Base-by-base conservation (phyloP, 2,113 vertebrate species). In the Nettapus auritus region DNA sequence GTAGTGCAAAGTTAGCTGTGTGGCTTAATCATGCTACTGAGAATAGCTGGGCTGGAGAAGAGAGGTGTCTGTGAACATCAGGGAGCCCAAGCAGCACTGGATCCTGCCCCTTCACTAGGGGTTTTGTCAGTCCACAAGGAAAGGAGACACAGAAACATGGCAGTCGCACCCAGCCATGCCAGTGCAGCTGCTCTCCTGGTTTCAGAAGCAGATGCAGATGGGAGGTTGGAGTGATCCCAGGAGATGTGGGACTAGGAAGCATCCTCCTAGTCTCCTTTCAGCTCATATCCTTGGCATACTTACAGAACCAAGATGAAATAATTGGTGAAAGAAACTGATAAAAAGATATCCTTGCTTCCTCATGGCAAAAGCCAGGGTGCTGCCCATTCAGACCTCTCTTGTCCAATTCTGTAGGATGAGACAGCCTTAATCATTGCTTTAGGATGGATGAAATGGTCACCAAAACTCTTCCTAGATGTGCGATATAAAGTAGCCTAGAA, bases 61-160 rank as follows among this genome's bases (percentile, higher is more conserved):
- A 66, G 64, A 82, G 57, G 29, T 68, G 55, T 40, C 50, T 52
- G 50, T 52, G 50, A 25, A 52, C 0, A 0, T 9, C 1, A 3
- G 79, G 33, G 11, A 69, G 23, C 48, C 38, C 0, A 1, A 48
- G 68, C 26, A 53, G 31, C 0, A 0, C 11, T 0, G 1, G 59
- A 42, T 7, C 26, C 69, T 84, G 64, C 19, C 28, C 53, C 31
- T 77, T 73, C 44, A 1, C 19, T 1, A 0, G 40, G 68, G 86
- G n/a, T 16, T 68, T 21, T 77, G 36, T 11, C 34, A 29, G 25
- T 28, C 40, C 44, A 20, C 22, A 59, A 8, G 62, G 15, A 67
- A 57, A 71, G 3, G 40, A 21, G 14, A 5, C 64, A 14, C 1
- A 2, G 3, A 59, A 73, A 15, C 1, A 11, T 2, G n/a, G 10